Evolutionary conservation across 2,797 vertebrate species (phyloP).

Genomic region (Poeciliopsis infans): DNA sequence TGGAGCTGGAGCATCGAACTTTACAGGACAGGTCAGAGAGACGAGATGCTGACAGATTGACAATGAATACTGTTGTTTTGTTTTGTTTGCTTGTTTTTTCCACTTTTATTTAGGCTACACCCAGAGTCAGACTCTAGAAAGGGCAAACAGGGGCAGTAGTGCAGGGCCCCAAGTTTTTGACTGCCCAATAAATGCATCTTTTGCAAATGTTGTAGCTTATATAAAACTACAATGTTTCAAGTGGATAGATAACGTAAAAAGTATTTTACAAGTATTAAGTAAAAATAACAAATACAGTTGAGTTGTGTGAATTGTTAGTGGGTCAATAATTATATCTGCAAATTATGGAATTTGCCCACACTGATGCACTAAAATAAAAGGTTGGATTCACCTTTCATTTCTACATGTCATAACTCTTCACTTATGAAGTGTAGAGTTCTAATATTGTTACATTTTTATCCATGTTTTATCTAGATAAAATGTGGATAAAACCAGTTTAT

Average conservation of each 20-base stretch:
- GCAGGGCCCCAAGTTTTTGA: no score
- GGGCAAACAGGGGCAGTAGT: no score
- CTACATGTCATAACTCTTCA: no score
- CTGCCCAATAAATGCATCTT: no score
- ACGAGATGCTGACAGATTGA: not conserved
- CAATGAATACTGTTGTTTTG: not conserved
- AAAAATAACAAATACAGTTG: not conserved
- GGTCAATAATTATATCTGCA: not conserved
- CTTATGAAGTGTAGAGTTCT: no score
- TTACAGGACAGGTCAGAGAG: slow-evolving; percentile 87
- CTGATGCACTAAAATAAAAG: not conserved
- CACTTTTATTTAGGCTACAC: not conserved
- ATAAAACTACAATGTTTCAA: not conserved
- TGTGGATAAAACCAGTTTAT: not conserved
- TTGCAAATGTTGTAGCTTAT: no score
- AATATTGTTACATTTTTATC: no score
- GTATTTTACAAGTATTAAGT: no score
- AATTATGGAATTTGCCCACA: not conserved
- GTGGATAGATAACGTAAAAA: not conserved
- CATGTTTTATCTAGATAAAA: no score
- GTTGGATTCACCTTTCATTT: not conserved
- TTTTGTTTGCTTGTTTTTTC: not conserved
- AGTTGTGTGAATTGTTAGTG: not conserved
- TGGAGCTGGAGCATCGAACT: slow-evolving; percentile 91
- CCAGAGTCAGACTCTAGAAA: no score